phyloP scores from a whole-genome alignment of 2,888 invertebrate genomes.

The Tetropium fuscum region DNA sequence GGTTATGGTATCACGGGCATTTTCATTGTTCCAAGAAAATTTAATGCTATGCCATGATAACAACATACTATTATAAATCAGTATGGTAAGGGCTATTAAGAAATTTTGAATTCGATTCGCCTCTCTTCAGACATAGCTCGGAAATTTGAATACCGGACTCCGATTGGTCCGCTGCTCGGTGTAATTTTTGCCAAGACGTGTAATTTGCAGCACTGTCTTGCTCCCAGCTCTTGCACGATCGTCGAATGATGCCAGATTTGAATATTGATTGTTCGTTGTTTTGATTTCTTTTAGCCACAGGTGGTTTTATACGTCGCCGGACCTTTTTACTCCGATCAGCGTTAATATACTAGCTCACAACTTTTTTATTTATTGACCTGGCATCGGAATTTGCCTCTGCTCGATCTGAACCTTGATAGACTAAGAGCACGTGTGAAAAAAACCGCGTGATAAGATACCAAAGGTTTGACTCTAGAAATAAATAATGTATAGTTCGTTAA shows the following conservation, averaged over 20 bases:
- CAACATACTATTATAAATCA: conserved; percentile 40
- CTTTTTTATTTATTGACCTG: neutral
- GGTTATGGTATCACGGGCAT: conserved; percentile 20
- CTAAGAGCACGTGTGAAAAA: too few relatives aligned
- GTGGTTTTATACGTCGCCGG: conserved; percentile 32
- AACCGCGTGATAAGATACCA: too few relatives aligned
- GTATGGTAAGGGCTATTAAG: conserved; percentile 42
- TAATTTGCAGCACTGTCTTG: conserved; percentile 39
- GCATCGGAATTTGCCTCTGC: neutral
- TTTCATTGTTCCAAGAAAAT: conserved; percentile 38
- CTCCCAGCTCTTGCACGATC: conserved; percentile 37
- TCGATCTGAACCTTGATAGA: neutral
- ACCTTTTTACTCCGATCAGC: neutral
- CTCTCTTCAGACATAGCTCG: conserved; percentile 30
- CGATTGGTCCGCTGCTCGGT: conserved; percentile 34
- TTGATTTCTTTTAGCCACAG: conserved; percentile 45
- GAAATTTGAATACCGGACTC: conserved; percentile 32
- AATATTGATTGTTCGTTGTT: conserved; percentile 42
- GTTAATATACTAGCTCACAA: neutral
- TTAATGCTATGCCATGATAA: conserved; percentile 33
- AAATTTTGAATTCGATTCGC: conserved; percentile 47
- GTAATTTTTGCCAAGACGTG: conserved; percentile 39
- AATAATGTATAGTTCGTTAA: too few relatives aligned
- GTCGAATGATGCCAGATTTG: conserved; percentile 37
- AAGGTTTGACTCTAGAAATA: too few relatives aligned